Evolutionary conservation across 2,797 vertebrate species (phyloP), one percentile per base, ranked within the genome.

Genomic region (Naso thynnoides): DNA sequence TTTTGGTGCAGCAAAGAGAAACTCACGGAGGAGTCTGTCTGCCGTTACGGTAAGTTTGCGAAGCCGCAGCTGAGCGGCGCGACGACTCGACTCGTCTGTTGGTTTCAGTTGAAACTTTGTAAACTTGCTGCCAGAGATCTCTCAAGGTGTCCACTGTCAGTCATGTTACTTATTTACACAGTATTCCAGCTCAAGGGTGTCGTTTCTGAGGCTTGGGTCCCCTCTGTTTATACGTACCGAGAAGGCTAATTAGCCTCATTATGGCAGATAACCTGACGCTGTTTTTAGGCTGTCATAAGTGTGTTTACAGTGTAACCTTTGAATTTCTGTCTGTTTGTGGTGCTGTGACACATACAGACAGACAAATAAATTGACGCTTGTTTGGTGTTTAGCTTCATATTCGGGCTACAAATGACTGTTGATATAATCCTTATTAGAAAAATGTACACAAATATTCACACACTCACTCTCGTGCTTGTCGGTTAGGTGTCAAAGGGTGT

Each of bases 91-190:
- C 27, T 64, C 42, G 65, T 45, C 56, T 29, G 69, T 57, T 48
- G 41, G 48, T 27, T 39, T 8, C 62, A 57, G 49, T 73, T 47
- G 44, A 42, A 78, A 82, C 76, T 82, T 73, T 68, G 74, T 59
- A 10, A 79, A 80, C 11, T 76, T 73, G 48, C 45, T 70, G 47
- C 67, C 62, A 73, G 19, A 64, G 21, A 21, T 33, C 66, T 68
- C 70, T 74, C 36, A 83, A 90, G 88, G 89, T 91, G 85, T 92
- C 89, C 74, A 23, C 86, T 91, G 81, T 87, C 91, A 86, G 79
- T 78, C 71, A 75, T 8, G 70, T 90, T 81, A 86, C 76, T 92
- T 82, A 89, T 91, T 91, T 64, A 87, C 86, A 55, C 73, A 24
- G 65, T 15, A 0, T 27, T 56, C n/a, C 56, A 36, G 9, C 26